Percentiles rank a stretch among this genome's conserved stretches.
Conservation (phyloP, 2,113 vertebrate species). For the Eolophus roseicapilla region DNA sequence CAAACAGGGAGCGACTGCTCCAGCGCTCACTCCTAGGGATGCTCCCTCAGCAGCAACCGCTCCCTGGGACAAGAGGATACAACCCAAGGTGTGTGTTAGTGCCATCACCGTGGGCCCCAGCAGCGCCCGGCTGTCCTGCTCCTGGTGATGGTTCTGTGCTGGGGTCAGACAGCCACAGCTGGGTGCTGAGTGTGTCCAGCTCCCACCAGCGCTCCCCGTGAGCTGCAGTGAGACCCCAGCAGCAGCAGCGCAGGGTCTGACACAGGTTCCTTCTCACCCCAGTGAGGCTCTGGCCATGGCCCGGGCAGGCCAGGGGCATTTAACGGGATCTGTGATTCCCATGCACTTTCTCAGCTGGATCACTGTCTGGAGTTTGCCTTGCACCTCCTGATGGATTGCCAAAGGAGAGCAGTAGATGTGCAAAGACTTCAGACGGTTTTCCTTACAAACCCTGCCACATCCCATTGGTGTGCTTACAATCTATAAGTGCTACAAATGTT, state of each 20-base stretch:
- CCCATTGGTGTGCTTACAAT: not conserved
- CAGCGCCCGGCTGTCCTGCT: accelerated
- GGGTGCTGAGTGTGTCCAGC: accelerated
- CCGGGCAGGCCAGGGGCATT: not conserved
- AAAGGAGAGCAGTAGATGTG: not conserved
- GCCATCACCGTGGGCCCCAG: accelerated
- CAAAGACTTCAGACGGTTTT: not conserved
- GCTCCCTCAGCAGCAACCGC: not conserved
- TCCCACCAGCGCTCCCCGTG: accelerated
- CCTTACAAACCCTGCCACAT: not conserved
- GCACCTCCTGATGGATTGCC: not conserved
- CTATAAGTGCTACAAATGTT: not conserved
- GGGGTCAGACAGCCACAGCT: accelerated
- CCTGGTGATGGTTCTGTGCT: not conserved
- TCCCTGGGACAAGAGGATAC: accelerated
- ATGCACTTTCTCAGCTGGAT: not conserved
- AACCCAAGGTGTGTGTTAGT: accelerated
- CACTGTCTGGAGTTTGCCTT: not conserved
- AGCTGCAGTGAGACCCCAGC: accelerated
- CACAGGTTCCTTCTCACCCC: not conserved
- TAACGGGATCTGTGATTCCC: not conserved
- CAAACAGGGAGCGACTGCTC: accelerated
- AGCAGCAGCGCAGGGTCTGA: accelerated
- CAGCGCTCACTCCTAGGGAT: accelerated
- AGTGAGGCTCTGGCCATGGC: not conserved